phyloP scores from a whole-genome alignment of 2,113 vertebrate genomes.

The Antechinus stuartii region DNA sequence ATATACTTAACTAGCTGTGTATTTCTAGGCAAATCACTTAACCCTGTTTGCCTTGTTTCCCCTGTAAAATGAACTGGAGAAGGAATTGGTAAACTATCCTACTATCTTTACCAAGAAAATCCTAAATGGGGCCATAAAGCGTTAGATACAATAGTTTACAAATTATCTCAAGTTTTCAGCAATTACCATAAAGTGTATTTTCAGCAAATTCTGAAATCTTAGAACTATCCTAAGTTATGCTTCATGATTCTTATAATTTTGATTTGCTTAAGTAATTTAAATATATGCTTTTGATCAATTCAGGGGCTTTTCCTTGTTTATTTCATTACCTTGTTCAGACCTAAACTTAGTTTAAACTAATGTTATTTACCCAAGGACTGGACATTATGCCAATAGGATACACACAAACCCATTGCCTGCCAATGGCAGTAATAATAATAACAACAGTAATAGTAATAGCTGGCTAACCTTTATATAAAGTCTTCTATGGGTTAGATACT shows the following conservation, averaged over 20 bases:
- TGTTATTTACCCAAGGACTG: background rate
- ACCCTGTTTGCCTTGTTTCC: background rate
- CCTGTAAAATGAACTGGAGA: background rate
- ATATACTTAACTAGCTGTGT: background rate
- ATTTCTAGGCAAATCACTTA: background rate
- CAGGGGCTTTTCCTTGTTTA: slow-evolving; percentile 2
- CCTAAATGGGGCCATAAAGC: background rate
- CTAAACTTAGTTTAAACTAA: slow-evolving; percentile 50
- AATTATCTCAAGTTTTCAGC: background rate
- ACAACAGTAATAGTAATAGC: background rate
- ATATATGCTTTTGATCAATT: slow-evolving; percentile 22
- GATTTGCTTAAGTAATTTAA: slow-evolving; percentile 40
- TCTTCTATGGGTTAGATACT: background rate
- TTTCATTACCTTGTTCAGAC: background rate
- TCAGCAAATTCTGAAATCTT: background rate
- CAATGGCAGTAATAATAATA: background rate
- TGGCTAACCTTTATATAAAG: background rate
- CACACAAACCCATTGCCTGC: background rate
- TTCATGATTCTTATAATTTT: background rate
- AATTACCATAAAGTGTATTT: background rate
- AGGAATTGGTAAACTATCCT: background rate
- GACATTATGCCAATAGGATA: background rate
- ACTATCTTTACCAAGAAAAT: background rate
- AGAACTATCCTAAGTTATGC: background rate
- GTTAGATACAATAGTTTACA: background rate